Conservation (phyloP, 1,140 invertebrate genomes). For the Acromyrmex echinatior region DNA sequence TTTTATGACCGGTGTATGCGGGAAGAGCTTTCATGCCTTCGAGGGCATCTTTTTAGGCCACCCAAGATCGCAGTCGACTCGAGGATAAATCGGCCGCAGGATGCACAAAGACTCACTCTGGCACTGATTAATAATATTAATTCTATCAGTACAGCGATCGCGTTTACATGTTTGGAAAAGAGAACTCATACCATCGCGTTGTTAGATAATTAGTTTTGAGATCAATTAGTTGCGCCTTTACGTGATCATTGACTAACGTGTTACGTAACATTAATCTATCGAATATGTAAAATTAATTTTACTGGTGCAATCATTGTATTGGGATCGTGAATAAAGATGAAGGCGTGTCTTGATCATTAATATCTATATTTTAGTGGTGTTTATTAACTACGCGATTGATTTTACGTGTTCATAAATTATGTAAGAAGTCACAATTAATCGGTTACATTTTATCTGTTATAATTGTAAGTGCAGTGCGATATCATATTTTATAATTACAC, state of each 20-base stretch:
- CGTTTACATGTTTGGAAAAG: not conserved
- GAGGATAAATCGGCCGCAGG: slow-evolving; percentile 22
- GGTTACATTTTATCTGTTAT: not conserved
- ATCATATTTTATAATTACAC: slow-evolving; percentile 8
- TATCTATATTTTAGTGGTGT: not conserved
- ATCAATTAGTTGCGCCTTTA: not conserved
- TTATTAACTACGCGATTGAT: not conserved
- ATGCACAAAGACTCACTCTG: slow-evolving; percentile 21
- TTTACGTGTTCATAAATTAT: slow-evolving; percentile 30
- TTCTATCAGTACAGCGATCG: not conserved
- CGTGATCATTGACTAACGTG: not conserved
- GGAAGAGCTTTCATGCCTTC: slow-evolving; percentile 47
- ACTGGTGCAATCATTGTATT: not conserved
- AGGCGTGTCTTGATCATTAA: slow-evolving; percentile 6
- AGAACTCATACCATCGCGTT: not conserved
- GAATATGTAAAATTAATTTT: slow-evolving; percentile 6
- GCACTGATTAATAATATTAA: slow-evolving; percentile 35
- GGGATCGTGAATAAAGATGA: not conserved
- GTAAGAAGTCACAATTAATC: slow-evolving; percentile 19
- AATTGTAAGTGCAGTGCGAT: not conserved
- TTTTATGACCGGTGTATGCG: slow-evolving; percentile 46
- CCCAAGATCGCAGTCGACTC: slow-evolving; percentile 33
- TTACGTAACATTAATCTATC: not conserved
- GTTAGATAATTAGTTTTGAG: slow-evolving; percentile 5
- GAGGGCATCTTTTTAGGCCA: slow-evolving; percentile 55